A percentile compares a stretch with the other conserved stretches of the same genome.
Conservation (phyloP, 2,888 invertebrate species). For the Agriopis marginaria region DNA sequence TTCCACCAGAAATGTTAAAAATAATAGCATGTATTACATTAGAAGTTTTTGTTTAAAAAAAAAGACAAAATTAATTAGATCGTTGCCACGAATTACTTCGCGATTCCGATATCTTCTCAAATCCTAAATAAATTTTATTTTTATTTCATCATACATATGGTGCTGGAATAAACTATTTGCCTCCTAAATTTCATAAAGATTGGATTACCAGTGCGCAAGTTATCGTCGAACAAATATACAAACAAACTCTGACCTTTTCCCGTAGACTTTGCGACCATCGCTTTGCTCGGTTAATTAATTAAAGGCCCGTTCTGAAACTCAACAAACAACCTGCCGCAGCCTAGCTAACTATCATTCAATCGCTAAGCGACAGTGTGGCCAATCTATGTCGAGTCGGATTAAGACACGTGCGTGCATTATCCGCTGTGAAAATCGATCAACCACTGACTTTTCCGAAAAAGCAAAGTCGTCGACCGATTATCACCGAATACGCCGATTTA, state of each 20-base stretch:
- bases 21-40: too few species aligned
- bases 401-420: constrained; percentile 83
- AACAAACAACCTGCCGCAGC: constrained; percentile 60
- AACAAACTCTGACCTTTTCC: not conserved
- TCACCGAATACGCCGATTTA: constrained; percentile 69
- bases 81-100: too few species aligned
- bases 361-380: constrained; percentile 65
- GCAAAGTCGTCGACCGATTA: constrained; percentile 78
- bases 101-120: too few species aligned
- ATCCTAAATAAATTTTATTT: too few species aligned
- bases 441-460: constrained; percentile 74
- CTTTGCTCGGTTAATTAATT: constrained; percentile 21
- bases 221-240: not conserved
- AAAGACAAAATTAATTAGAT: too few species aligned
- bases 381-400: constrained; percentile 61
- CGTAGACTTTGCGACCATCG: not conserved
- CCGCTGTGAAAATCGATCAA: constrained; percentile 83
- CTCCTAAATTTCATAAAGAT: too few species aligned
- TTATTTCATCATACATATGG: too few species aligned
- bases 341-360: constrained; percentile 56
- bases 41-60: too few species aligned
- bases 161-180: not conserved
- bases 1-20: too few species aligned
- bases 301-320: constrained; percentile 45
- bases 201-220: too few species aligned